Evolutionary conservation across 2,797 vertebrate species (phyloP), one percentile per base, ranked within the genome.

Genomic region (Trachurus trachurus): DNA sequence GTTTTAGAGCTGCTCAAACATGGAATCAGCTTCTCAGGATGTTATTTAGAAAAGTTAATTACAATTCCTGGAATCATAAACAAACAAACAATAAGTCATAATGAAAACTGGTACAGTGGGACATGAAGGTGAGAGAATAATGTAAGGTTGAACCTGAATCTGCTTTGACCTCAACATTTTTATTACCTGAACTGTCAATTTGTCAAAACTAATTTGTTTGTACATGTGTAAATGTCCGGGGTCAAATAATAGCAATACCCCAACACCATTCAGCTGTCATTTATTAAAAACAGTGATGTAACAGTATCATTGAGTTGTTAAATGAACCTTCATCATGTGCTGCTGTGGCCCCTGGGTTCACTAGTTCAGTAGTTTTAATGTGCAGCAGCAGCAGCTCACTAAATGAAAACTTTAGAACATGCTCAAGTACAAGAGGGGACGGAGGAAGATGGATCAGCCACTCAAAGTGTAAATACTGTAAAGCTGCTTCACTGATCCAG

Each of bases 11-110:
- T 54, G 73, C 65, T 73, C 59, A 8, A 78, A 89, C 73, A 66
- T 2, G 56, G 56, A 59, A 40, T 74, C 61, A 7, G 66, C 22
- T 40, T 87, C 67, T 77, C 42, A 47, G 52, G 71, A 84, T 75
- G 78, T 56, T 57, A 61, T 85, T 83, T 75, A 70, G 71, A 68
- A 31, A 68, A 71, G 62, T 59, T 84, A 78, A 89, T 89, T 83
- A 72, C 9, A 72, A 19, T 72, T 74, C 66, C 45, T 69, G 69
- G 57, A 75, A 64, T 71, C 79, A 66, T 53, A 80, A 80, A 72
- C 60, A 78, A 70, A 66, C 49, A 64, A 60, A 69, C 10, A 57
- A 15, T 66, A 73, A 21, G 16, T 40, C 60, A 50, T 9, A 10
- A 49, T 31, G 17, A 39, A n/a, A 37, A 10, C 19, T 54, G 73